Evolutionary conservation across 2,888 invertebrate species (phyloP), one percentile per base, ranked within the genome.

Genomic region (Eupithecia insigniata): DNA sequence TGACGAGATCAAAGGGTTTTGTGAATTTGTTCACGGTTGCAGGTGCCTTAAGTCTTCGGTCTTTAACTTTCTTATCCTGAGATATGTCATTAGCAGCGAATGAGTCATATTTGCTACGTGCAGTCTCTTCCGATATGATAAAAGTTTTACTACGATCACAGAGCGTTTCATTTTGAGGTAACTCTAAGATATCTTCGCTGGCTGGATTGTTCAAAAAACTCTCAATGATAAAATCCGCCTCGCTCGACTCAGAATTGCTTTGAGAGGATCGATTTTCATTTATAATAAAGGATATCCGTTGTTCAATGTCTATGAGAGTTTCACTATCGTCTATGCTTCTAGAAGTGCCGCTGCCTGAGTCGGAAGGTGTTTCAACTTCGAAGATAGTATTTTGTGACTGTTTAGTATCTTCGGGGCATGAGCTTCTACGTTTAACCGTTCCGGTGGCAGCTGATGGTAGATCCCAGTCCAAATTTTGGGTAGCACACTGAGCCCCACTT

Each of bases 381-480:
- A 89, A 89, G 77, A 92, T 90, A 1, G 89, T 85, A 43, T 90
- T 90, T 30, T 90, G 89, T 14, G 78, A 74, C 70, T 82, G 81
- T 71, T 88, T 89, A 0, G 88, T 82, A 76, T 87, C 88, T 79
- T 93, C 93, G 18, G 94, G 93, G 72, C 94, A 92, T 39, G 94
- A 92, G 69, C 96, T 95, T 78, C 96, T 93, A 78, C 96, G 92
- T 85, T 96, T 96, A 5, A 97, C 96, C 1, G 97, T 97, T 18
- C 96, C 96, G 1, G 96, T 97, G 84, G 95, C 95, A 39, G 95
- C 92, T 32, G 96, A 96, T 51, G 96, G 96, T 32, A 96, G 96
- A 86, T 97, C 96, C 96, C 96, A 97, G 85, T 97, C 97, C 77
- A 96, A 84, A 78, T 87, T 89, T 81, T 89, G 91, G 72, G 87